phyloP scores from a whole-genome alignment of 2,888 invertebrate species.

The Lissocephala sabroskyi region DNA sequence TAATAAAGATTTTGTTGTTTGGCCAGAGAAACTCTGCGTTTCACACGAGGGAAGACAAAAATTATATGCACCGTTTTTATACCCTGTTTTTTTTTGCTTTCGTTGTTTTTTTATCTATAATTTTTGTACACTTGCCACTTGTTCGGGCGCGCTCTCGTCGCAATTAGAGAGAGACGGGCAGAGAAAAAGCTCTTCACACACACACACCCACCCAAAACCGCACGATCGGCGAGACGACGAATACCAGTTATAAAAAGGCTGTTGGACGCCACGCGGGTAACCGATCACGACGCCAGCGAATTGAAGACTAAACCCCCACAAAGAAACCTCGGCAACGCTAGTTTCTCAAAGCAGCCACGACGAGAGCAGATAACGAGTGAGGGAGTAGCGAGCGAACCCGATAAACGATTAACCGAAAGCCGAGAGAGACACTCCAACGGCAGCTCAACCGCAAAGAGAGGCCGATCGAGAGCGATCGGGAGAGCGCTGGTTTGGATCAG shows the following conservation, averaged over 20 bases:
- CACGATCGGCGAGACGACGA: conserved; percentile 20
- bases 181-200: conserved; percentile 39
- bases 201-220: conserved; percentile 13
- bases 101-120: conserved; percentile 53
- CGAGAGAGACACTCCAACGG: too few species aligned
- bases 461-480: too few species aligned
- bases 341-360: too few species aligned
- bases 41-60: conserved; percentile 20
- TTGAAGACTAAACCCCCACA: conserved; percentile 49
- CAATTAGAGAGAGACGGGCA: conserved; percentile 8
- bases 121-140: conserved; percentile 38
- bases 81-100: conserved; percentile 40
- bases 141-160: background rate
- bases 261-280: conserved; percentile 13
- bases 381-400: too few species aligned
- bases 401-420: too few species aligned
- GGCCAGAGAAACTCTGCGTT: conserved; percentile 41
- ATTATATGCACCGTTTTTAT: conserved; percentile 43
- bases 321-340: too few species aligned
- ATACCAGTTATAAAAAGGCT: conserved; percentile 6
- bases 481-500: too few species aligned
- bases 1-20: conserved; percentile 5
- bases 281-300: conserved; percentile 52
- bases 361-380: too few species aligned
- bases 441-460: too few species aligned